phyloP scores from a whole-genome alignment of 2,113 vertebrate genomes.

The Oxyruncus cristatus region DNA sequence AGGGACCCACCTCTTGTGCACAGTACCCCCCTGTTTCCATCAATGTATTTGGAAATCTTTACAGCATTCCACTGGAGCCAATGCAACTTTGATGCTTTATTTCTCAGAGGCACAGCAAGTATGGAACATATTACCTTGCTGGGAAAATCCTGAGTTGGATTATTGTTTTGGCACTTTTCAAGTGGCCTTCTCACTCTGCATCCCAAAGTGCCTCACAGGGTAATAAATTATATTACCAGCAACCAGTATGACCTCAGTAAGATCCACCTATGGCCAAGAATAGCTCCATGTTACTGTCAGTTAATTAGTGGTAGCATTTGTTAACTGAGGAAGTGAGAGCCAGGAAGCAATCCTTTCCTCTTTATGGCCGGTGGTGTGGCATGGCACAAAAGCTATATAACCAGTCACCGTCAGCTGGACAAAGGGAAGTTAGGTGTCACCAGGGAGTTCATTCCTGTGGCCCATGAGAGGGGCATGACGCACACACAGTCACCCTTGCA shows the following conservation, averaged over 20 bases:
- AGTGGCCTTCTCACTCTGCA: constrained; percentile 30
- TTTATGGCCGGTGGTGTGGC: neutral
- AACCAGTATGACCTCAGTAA: constrained; percentile 67
- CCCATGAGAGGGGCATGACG: neutral
- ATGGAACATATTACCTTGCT: constrained; percentile 70
- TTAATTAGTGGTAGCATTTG: constrained; percentile 67
- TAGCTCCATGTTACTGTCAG: constrained; percentile 65
- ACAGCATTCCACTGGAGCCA: neutral
- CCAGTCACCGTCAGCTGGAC: neutral
- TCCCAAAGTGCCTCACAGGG: constrained; percentile 6
- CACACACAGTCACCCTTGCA: neutral
- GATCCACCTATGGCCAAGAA: constrained; percentile 52
- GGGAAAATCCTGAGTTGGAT: constrained; percentile 34
- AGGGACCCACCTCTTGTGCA: neutral
- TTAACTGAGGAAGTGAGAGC: constrained; percentile 55
- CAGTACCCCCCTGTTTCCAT: constrained; percentile 40
- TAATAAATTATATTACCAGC: constrained; percentile 61
- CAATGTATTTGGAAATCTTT: constrained; percentile 58
- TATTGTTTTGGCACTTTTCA: constrained; percentile 51
- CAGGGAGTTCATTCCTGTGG: neutral
- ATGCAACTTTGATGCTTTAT: neutral
- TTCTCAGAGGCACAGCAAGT: constrained; percentile 31
- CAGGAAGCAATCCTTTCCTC: constrained; percentile 24
- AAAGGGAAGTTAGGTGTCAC: neutral
- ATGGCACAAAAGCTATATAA: neutral